Evolutionary conservation across 2,113 vertebrate species (phyloP), one percentile per base, ranked within the genome.

Genomic region (Scalopus aquaticus): DNA sequence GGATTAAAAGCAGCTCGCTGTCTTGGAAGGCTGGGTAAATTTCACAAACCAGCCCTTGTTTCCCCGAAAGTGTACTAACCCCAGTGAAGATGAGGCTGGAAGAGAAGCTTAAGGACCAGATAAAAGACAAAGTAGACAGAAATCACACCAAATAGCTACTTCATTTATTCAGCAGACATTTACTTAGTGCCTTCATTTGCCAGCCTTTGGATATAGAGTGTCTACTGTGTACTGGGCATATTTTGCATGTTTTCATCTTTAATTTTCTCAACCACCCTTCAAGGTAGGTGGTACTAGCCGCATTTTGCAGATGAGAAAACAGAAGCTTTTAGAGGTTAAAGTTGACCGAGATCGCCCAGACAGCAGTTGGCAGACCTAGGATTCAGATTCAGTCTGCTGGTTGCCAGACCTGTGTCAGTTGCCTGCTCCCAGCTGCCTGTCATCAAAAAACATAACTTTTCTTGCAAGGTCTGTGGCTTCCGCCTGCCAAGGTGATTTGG

Each of bases 91-190:
- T 2, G 37, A 85, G n/a, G 28, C 26, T 51, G 26, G 49, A 87
- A 54, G 60, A 90, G 51, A 85, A 65, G 5, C 12, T 39, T n/a
- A 67, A 85, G 81, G 49, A 73, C 49, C 44, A 7, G 20, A 64
- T 0, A n/a, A 37, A 54, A 91, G 65, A 69, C 85, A 62, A 90
- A 89, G 44, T 17, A 44, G 76, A 72, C 82, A 37, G 30, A 64
- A 42, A 65, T 88, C 65, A 69, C 81, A 64, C n/a, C 80, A 84
- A 94, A 88, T 3, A 65, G 81, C 83, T 69, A 73, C 58, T 88
- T 84, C 30, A 5, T 97, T 97, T 97, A 97, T 96, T 96, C 44
- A 60, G 19, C 60, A 62, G 6, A 28, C 56, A 26, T 65, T 83
- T n/a, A 70, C 65, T 16, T 15, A 72, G 60, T 24, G 42, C 44